These are phyloP conservation scores for Petromus typicus DNA, from an alignment of 2,113 vertebrate species.

Conservation along the genomic window DNA sequence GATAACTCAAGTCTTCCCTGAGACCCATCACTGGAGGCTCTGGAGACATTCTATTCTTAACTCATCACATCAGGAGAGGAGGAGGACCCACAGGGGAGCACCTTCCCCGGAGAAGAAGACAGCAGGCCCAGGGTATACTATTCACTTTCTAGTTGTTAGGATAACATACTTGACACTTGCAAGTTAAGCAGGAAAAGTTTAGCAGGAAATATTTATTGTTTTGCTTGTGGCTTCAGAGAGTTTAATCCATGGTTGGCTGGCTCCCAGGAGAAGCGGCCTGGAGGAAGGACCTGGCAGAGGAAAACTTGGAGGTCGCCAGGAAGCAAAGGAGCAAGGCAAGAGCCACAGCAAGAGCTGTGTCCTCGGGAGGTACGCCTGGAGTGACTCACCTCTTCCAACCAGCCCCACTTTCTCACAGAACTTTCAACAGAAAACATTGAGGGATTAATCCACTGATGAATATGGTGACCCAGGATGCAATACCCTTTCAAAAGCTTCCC, in stretches of 20 bases:
- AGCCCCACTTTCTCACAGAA: background rate
- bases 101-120: background rate
- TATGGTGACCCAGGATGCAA: background rate
- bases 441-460: background rate
- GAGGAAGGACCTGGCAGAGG: background rate
- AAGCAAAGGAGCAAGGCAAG: background rate
- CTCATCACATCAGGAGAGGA: too few species aligned
- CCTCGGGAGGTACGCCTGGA: background rate
- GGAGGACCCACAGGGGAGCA: too few species aligned
- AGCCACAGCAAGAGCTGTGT: background rate
- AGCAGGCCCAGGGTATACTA: background rate
- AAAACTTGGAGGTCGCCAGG: background rate
- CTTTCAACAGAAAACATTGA: background rate
- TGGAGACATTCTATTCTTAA: background rate
- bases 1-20: background rate
- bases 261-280: background rate
- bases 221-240: too few species aligned
- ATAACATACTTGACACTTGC: background rate
- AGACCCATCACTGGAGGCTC: fast-evolving
- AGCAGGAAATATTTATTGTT: background rate
- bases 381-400: background rate
- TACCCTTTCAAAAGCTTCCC: background rate
- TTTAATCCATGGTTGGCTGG: background rate
- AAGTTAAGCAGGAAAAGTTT: background rate
- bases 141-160: background rate